These are phyloP conservation scores for Drosophila acutilabella DNA, from an alignment of 2,888 invertebrate species.

Conservation along the genomic window DNA sequence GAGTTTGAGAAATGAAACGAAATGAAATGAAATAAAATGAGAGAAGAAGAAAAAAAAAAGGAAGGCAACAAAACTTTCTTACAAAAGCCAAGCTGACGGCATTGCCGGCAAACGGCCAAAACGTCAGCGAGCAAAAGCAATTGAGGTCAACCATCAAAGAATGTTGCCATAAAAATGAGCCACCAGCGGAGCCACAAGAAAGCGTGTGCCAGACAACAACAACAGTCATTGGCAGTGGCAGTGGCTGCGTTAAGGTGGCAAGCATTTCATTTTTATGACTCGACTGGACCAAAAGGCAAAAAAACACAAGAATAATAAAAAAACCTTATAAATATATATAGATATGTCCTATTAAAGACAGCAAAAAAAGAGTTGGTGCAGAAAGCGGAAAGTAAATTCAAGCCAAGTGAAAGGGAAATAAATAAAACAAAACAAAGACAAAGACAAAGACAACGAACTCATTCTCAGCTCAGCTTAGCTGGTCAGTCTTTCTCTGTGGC, in stretches of 20 bases:
- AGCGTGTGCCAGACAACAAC: conserved; percentile 65
- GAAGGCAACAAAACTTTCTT: conserved; percentile 64
- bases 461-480: conserved; percentile 46
- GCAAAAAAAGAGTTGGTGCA: conserved; percentile 52
- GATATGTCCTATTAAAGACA: conserved; percentile 23
- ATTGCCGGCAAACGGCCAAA: conserved; percentile 64
- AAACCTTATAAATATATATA: conserved; percentile 45
- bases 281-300: conserved; percentile 55
- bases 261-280: conserved; percentile 78
- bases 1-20: conserved; percentile 60
- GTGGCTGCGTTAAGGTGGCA: conserved; percentile 47
- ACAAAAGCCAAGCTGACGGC: conserved; percentile 53
- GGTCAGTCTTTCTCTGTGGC: conserved; percentile 40
- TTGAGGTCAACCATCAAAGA: conserved; percentile 82
- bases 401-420: conserved; percentile 80
- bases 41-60: neutral
- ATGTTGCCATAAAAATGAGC: conserved; percentile 81
- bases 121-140: conserved; percentile 80
- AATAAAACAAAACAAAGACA: conserved; percentile 52
- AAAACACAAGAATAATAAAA: conserved; percentile 39
- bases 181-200: conserved; percentile 67
- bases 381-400: conserved; percentile 81
- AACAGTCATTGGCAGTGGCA: conserved; percentile 19
- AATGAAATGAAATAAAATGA: neutral
- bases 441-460: conserved; percentile 47